Percentiles rank a stretch among this genome's conserved stretches.
Evolutionary conservation across 92 coral and sea anemone species (phyloP).

Genomic region (Zoanthus solanderi): DNA sequence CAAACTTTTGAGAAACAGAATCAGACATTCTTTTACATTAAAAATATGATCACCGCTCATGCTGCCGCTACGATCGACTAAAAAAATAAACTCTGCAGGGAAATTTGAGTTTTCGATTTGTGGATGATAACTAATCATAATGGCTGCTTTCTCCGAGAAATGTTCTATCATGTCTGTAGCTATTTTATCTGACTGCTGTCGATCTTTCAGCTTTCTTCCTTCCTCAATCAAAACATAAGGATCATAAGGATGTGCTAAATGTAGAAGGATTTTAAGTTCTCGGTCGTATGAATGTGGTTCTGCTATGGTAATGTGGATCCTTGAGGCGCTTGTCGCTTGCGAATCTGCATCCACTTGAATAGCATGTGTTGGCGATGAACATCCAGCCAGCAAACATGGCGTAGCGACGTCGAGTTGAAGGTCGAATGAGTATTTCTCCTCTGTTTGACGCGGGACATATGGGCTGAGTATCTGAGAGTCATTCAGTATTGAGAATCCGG

Average conservation of each 20-base stretch:
- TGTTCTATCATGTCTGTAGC: slow-evolving; percentile 64
- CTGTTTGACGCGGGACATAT: slow-evolving; percentile 80
- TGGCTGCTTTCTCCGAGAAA: slow-evolving; percentile 77
- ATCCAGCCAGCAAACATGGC: slow-evolving; percentile 95
- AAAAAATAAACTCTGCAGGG: slow-evolving; percentile 78
- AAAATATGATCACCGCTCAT: slow-evolving; percentile 98
- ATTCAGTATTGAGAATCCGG: slow-evolving; percentile 47
- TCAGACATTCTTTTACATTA: slow-evolving; percentile 86
- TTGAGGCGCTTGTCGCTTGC: slow-evolving; percentile 87
- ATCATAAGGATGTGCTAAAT: slow-evolving; percentile 88
- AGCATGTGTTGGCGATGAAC: slow-evolving; percentile 94
- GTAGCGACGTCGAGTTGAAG: slow-evolving; percentile 86
- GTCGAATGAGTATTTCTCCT: slow-evolving; percentile 89
- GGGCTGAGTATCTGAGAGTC: slow-evolving; percentile 82
- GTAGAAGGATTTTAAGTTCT: slow-evolving; percentile 85
- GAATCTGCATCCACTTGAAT: slow-evolving; percentile 98
- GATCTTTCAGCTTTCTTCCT: slow-evolving; percentile 62
- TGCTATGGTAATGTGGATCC: slow-evolving; percentile 89
- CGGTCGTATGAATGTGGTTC: slow-evolving; percentile 90
- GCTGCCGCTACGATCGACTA: slow-evolving; percentile 98
- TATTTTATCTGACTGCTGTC: slow-evolving; percentile 29
- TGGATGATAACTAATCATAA: slow-evolving; percentile 89
- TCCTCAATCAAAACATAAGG: slow-evolving; percentile 91
- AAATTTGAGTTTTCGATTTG: slow-evolving; percentile 63
- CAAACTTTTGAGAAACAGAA: slow-evolving; percentile 87